Conservation (phyloP, 2,113 vertebrate genomes). For the Dicentrarchus labrax region DNA sequence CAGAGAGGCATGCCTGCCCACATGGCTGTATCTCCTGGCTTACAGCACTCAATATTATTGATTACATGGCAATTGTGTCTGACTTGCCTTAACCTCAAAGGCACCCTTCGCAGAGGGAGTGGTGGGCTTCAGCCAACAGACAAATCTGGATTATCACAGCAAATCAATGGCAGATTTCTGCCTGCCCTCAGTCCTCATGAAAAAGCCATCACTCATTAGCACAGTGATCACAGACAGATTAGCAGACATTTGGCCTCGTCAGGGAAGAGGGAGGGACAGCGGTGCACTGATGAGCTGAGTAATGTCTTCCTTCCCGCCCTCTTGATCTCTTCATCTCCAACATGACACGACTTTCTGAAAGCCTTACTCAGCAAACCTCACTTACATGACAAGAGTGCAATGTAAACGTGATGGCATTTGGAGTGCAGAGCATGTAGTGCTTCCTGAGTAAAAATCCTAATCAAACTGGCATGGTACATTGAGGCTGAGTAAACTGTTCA, state of each 20-base stretch:
- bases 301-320: constrained; percentile 67
- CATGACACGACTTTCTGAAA: constrained; percentile 62
- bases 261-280: constrained; percentile 41
- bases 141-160: constrained; percentile 74
- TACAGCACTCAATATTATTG: constrained; percentile 78
- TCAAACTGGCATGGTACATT: constrained; percentile 23
- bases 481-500: constrained; percentile 28
- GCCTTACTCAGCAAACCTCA: constrained; percentile 67
- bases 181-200: constrained; percentile 52
- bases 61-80: constrained; percentile 80
- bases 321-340: constrained; percentile 71
- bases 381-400: constrained; percentile 47
- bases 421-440: constrained; percentile 29
- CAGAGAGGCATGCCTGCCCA: constrained; percentile 46
- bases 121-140: constrained; percentile 41
- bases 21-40: constrained; percentile 50
- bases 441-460: constrained; percentile 32
- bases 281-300: constrained; percentile 68
- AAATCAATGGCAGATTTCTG: constrained; percentile 72
- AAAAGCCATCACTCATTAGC: constrained; percentile 76
- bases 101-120: constrained; percentile 44
- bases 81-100: constrained; percentile 78
- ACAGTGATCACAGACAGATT: constrained; percentile 72
- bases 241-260: constrained; percentile 66
- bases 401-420: constrained; percentile 41